Evolutionary conservation across 1,140 invertebrate species (phyloP).

Genomic region (Solen grandis): DNA sequence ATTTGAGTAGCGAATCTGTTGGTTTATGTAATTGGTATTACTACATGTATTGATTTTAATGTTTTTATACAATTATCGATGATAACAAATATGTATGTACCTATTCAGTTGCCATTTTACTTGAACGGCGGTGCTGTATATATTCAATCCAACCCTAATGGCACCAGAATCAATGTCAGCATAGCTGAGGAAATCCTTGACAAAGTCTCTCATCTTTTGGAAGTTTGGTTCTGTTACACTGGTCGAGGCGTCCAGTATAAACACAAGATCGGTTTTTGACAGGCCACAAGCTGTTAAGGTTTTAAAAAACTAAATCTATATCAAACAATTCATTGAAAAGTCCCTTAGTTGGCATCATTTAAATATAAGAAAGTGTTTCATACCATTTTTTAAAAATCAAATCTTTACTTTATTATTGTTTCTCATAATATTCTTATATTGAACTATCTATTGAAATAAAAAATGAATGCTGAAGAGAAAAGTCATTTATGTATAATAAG

Average conservation of each 20-base stretch:
- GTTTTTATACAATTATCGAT: background rate
- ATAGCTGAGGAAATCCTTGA: constrained; percentile 68
- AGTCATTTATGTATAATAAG: too few species aligned
- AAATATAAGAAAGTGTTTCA: background rate
- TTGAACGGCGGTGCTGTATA: constrained; percentile 69
- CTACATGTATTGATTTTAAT: background rate
- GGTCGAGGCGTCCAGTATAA: constrained; percentile 71
- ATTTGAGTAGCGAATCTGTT: too few species aligned
- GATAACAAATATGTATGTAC: background rate
- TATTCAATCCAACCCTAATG: constrained; percentile 65
- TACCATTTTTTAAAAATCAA: too few species aligned
- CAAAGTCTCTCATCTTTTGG: constrained; percentile 66
- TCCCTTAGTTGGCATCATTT: too few species aligned
- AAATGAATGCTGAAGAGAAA: too few species aligned
- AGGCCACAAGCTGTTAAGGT: constrained; percentile 46
- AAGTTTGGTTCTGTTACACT: constrained; percentile 70
- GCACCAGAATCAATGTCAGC: constrained; percentile 67
- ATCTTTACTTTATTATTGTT: too few species aligned
- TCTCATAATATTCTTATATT: too few species aligned
- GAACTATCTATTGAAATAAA: too few species aligned
- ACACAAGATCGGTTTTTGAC: constrained; percentile 66
- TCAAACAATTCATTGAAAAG: too few species aligned
- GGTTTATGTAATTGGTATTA: too few species aligned
- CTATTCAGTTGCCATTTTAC: constrained; percentile 69
- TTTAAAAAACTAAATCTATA: too few species aligned